Evolutionary conservation across 2,797 vertebrate species (phyloP).

Genomic region (Heteromormyrus szaboi): DNA sequence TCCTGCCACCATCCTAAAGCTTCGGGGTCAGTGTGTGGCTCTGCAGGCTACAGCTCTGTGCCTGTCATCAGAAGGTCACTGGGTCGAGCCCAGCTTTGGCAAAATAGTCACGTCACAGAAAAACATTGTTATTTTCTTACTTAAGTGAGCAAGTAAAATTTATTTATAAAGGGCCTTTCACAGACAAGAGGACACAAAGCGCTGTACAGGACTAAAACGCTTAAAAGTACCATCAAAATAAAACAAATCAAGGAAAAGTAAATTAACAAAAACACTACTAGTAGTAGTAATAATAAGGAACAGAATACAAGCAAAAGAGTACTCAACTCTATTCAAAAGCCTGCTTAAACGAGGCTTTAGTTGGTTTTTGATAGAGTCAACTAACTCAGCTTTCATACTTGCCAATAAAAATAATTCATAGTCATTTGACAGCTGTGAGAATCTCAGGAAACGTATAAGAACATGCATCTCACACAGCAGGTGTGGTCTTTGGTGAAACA

Average conservation of each 20-base stretch:
- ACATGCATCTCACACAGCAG: background rate
- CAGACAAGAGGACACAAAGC: background rate
- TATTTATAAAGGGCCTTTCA: background rate
- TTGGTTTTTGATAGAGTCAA: background rate
- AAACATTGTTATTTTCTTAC: background rate
- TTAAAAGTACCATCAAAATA: background rate
- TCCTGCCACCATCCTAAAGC: background rate
- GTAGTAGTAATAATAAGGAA: background rate
- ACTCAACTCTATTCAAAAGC: background rate
- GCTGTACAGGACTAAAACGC: background rate
- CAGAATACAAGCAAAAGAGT: background rate
- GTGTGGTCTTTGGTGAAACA: background rate
- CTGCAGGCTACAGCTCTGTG: background rate
- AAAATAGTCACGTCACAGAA: background rate
- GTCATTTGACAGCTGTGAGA: background rate
- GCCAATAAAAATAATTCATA: background rate
- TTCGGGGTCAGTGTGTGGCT: background rate
- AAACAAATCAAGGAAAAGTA: background rate
- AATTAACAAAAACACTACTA: background rate
- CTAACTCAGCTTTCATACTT: background rate
- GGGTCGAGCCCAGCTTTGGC: background rate
- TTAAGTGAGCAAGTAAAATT: background rate
- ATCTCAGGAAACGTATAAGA: background rate
- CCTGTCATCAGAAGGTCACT: background rate
- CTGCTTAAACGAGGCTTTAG: background rate